These are phyloP conservation scores for Hoplostethus atlanticus DNA, from an alignment of 2,797 vertebrate species.

Conservation along the genomic window DNA sequence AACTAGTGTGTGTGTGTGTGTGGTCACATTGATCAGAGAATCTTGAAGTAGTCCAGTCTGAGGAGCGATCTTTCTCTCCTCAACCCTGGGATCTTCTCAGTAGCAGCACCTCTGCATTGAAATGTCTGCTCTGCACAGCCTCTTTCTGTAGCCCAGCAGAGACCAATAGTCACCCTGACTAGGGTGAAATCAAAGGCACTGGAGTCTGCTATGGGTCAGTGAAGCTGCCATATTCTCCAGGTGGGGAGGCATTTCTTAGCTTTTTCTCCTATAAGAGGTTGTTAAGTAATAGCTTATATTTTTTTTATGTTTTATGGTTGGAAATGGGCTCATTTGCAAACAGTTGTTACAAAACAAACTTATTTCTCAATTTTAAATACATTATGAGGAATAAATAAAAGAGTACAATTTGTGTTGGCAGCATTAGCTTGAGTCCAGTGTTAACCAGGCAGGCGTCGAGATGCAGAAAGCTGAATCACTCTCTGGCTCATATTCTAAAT, in stretches of 20 bases:
- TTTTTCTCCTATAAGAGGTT: slow-evolving; percentile 42
- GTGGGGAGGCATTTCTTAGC: slow-evolving; percentile 59
- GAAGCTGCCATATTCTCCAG: slow-evolving; percentile 77
- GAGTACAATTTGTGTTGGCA: slow-evolving; percentile 73
- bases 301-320: slow-evolving; percentile 36
- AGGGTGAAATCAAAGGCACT: slow-evolving; percentile 85
- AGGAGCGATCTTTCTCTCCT: slow-evolving; percentile 49
- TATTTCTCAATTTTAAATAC: slow-evolving; percentile 43
- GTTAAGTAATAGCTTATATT: slow-evolving; percentile 54
- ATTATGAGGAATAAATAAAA: slow-evolving; percentile 51
- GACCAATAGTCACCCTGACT: slow-evolving; percentile 71
- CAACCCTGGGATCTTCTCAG: slow-evolving; percentile 51
- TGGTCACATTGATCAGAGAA: slow-evolving; percentile 55
- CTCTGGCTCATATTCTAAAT: slow-evolving; percentile 84
- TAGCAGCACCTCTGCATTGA: slow-evolving; percentile 66
- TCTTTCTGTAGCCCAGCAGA: slow-evolving; percentile 69
- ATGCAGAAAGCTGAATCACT: slow-evolving; percentile 63
- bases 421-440: slow-evolving; percentile 76
- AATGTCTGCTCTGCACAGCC: slow-evolving; percentile 61
- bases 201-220: slow-evolving; percentile 82
- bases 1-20: slow-evolving; percentile 42
- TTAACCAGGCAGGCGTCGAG: slow-evolving; percentile 67
- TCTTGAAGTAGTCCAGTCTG: slow-evolving; percentile 54
- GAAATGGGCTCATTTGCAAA: slow-evolving; percentile 65
- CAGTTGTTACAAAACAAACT: slow-evolving; percentile 51